Base-by-base conservation (phyloP, 2,797 vertebrate genomes). In the Xiphorhynchus erythropygius region DNA sequence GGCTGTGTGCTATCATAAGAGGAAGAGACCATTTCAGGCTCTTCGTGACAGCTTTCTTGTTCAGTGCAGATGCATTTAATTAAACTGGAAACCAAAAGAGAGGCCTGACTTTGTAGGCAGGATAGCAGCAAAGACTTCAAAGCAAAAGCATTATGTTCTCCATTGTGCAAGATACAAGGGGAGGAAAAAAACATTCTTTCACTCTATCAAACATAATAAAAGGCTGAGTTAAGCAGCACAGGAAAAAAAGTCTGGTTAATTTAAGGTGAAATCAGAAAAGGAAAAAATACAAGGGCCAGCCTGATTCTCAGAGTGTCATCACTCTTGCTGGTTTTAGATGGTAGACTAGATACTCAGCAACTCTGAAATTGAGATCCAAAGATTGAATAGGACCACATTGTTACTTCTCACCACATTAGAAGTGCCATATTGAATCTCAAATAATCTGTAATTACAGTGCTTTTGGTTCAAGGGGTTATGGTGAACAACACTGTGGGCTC, bases 61-160 rank as follows among this genome's bases (percentile, higher is more conserved):
- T 93, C 94, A 53, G 52, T 53, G 53, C n/a, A 94, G 91, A 68
- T 1, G 0, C 87, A 94, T 82, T 95, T 97, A 97, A 97, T 97
- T 97, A 96, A 97, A 96, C 68, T 91, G 59, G 89, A 94, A 96
- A 87, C 87, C 79, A 91, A 95, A 95, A 96, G 87, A 96, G 80
- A 94, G 78, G 37, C 69, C 76, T 87, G 89, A 94, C 91, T 97
- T 95, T 95, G 73, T 93, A 93, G 92, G 82, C 56, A 92, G 91
- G 68, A 84, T 89, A 96, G 93, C 89, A 87, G 93, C 80, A 69
- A 84, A 92, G 81, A 95, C 89, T 96, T 97, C 93, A 97, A 96
- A 96, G 95, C 90, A 90, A 89, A 96, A 71, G 94, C 87, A 95
- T 97, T 96, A 94, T 97, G 96, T 95, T 96, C 90, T 93, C 89